Evolutionary conservation across 2,113 vertebrate species (phyloP).

Genomic region (Nematolebias whitei): DNA sequence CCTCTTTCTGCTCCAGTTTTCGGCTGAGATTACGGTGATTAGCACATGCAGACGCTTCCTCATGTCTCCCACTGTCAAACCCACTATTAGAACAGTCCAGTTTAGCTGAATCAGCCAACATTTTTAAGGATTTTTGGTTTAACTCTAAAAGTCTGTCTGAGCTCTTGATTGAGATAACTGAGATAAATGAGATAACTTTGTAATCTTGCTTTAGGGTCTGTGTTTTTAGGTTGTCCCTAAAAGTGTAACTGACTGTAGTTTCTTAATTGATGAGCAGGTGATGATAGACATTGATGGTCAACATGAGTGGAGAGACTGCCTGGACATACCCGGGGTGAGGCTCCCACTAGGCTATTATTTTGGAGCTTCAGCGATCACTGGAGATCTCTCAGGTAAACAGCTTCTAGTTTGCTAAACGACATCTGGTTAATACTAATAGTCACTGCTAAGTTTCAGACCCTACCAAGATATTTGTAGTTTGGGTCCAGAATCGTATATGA

Average conservation of each 20-base stretch:
- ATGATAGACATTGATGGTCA: conserved; percentile 94
- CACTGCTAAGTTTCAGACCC: neutral
- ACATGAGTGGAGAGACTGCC: conserved; percentile 94
- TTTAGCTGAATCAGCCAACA: no score
- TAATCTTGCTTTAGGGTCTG: neutral
- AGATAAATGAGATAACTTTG: neutral
- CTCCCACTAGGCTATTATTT: conserved; percentile 92
- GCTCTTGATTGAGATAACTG: neutral
- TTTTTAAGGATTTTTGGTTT: no score
- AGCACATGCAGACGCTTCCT: neutral
- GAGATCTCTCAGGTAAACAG: conserved; percentile 90
- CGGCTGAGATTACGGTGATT: neutral
- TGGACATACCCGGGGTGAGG: conserved; percentile 90
- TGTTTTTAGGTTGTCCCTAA: neutral
- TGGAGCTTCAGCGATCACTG: conserved; percentile 89
- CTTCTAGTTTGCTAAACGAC: neutral
- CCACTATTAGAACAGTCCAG: neutral
- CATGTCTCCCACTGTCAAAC: neutral
- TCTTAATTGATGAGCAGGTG: conserved; percentile 69
- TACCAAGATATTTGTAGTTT: no score
- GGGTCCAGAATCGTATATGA: no score
- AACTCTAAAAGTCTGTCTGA: neutral
- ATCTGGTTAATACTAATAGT: no score
- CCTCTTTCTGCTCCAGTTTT: neutral
- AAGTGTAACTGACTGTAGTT: neutral